Conservation (phyloP, 2,797 vertebrate species). For the Catostomus latipinnis region DNA sequence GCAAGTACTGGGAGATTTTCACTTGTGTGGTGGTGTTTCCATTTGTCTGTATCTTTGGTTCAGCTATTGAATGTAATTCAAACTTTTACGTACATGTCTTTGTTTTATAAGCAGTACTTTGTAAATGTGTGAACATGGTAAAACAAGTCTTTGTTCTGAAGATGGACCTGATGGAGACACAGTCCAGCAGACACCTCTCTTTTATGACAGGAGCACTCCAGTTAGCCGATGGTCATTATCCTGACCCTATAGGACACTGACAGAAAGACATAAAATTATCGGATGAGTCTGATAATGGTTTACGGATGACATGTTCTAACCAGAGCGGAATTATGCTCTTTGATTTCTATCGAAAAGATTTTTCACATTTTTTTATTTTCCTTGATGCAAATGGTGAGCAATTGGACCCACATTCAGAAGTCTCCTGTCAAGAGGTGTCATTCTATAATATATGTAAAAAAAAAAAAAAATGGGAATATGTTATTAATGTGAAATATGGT, state of each 20-base stretch:
- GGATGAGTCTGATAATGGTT: constrained; percentile 66
- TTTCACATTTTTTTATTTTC: constrained; percentile 61
- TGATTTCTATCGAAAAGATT: constrained; percentile 58
- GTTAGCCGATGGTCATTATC: constrained; percentile 47
- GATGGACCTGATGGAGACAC: constrained; percentile 66
- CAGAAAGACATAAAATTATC: constrained; percentile 58
- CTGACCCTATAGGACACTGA: constrained; percentile 56
- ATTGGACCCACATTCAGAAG: constrained; percentile 52
- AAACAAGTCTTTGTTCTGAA: constrained; percentile 73
- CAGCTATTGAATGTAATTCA: constrained; percentile 81
- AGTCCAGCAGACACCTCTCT: constrained; percentile 54
- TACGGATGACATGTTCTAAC: constrained; percentile 27
- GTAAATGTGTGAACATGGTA: constrained; percentile 78
- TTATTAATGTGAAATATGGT: constrained; percentile 1
- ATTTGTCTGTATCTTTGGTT: constrained; percentile 70
- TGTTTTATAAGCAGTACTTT: constrained; percentile 78
- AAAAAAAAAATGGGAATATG: not conserved
- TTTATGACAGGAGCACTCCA: constrained; percentile 52
- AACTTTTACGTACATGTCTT: constrained; percentile 78
- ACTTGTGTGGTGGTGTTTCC: constrained; percentile 72
- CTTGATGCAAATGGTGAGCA: constrained; percentile 58
- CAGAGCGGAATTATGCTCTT: constrained; percentile 52
- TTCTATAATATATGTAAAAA: constrained; percentile 52
- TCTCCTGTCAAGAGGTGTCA: constrained; percentile 49
- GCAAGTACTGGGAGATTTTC: constrained; percentile 74